Conservation (phyloP, 2,797 vertebrate genomes). For the Melanotaenia trifasciata region DNA sequence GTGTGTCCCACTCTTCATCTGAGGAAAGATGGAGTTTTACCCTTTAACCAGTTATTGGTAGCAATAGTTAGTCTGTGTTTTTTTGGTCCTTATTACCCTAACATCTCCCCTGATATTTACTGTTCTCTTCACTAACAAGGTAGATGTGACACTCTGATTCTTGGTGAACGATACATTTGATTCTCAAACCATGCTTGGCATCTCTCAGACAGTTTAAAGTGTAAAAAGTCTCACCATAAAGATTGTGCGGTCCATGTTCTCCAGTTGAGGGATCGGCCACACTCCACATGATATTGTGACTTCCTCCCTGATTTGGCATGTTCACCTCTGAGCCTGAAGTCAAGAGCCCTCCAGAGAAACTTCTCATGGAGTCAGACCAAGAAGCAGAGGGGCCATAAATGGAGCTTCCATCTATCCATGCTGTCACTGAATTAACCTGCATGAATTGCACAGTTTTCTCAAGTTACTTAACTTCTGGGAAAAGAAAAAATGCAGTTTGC, state of each 20-base stretch:
- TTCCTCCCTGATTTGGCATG: slow-evolving; percentile 79
- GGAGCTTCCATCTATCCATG: slow-evolving; percentile 97
- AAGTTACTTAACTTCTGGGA: neutral
- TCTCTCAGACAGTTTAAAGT: neutral
- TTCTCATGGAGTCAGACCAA: slow-evolving; percentile 92
- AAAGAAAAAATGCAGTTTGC: neutral
- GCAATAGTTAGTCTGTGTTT: neutral
- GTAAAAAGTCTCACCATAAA: slow-evolving; percentile 83
- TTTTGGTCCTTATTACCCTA: neutral
- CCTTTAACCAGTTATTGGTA: neutral
- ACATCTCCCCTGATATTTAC: neutral
- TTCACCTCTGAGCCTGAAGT: slow-evolving; percentile 64
- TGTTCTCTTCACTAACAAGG: too few species aligned
- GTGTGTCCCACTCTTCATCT: neutral
- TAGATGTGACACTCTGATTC: too few species aligned
- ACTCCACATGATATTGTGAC: slow-evolving; percentile 87
- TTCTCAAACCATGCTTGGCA: too few species aligned
- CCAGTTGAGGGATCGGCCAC: slow-evolving; percentile 87
- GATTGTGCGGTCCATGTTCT: slow-evolving; percentile 75
- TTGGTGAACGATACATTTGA: too few species aligned
- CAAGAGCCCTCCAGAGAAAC: slow-evolving; percentile 86
- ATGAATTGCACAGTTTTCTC: slow-evolving; percentile 1
- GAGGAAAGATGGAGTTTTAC: neutral
- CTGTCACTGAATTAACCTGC: slow-evolving; percentile 90
- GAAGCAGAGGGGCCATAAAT: slow-evolving; percentile 93